phyloP scores from a whole-genome alignment of 2,113 vertebrate species.

The Pelecanus crispus region DNA sequence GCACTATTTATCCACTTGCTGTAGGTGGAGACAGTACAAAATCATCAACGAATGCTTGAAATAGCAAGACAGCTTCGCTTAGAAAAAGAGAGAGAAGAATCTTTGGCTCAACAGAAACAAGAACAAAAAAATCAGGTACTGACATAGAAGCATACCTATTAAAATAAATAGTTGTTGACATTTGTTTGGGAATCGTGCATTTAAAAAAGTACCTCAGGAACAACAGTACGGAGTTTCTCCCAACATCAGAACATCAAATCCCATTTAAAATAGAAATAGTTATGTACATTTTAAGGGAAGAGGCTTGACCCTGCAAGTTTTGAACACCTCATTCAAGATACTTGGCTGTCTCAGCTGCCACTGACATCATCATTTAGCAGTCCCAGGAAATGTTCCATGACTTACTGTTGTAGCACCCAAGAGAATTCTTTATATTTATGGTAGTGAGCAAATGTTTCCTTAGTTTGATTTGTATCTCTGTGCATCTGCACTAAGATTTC shows the following conservation, averaged over 20 bases:
- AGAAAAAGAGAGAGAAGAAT: constrained; percentile 93
- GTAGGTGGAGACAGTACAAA: constrained; percentile 97
- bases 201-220: background rate
- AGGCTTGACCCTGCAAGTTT: constrained; percentile 7
- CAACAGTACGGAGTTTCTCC: background rate
- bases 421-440: background rate
- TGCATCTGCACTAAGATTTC: background rate
- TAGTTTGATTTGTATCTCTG: constrained; percentile 12
- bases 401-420: background rate
- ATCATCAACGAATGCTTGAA: constrained; percentile 93
- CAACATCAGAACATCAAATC: background rate
- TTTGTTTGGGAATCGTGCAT: background rate
- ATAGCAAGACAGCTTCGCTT: constrained; percentile 91
- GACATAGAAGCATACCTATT: background rate
- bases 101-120: constrained; percentile 89
- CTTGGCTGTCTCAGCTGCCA: background rate
- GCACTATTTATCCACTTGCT: constrained; percentile 68
- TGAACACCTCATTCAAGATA: background rate
- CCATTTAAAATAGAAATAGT: background rate
- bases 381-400: constrained; percentile 5
- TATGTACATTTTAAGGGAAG: background rate
- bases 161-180: background rate
- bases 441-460: constrained; percentile 6
- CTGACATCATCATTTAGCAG: constrained; percentile 6
- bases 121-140: constrained; percentile 95